phyloP scores from a whole-genome alignment of 2,113 vertebrate genomes.

The Smithornis capensis region DNA sequence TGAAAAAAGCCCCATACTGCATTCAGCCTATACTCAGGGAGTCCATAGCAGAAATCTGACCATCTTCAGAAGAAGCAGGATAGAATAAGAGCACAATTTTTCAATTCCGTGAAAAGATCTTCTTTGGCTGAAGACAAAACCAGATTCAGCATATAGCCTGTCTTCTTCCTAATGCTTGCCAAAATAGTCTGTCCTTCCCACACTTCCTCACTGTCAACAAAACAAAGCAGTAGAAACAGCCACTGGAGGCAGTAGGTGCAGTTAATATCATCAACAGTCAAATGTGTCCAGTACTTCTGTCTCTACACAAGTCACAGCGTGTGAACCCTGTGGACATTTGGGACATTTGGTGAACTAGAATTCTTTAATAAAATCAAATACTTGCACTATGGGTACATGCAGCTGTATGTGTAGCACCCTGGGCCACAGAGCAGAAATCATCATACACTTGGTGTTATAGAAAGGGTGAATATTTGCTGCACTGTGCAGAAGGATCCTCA shows the following conservation, averaged over 20 bases:
- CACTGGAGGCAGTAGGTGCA: background rate
- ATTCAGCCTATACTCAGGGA: background rate
- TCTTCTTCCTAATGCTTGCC: background rate
- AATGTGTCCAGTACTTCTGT: background rate
- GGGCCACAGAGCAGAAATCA: background rate
- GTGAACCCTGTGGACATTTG: background rate
- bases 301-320: background rate
- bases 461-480: background rate
- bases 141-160: background rate
- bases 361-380: background rate
- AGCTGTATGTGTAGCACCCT: background rate
- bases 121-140: background rate
- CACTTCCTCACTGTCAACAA: background rate
- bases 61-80: background rate
- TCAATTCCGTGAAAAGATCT: background rate
- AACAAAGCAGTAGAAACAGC: background rate
- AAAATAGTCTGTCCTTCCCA: background rate
- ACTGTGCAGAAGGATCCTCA: background rate
- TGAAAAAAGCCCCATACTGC: background rate
- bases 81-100: background rate
- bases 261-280: background rate
- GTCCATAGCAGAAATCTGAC: background rate
- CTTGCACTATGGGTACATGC: fast-evolving
- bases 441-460: background rate
- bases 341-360: background rate